Percentiles rank a stretch among this genome's conserved stretches.
phyloP scores from a whole-genome alignment of 2,797 vertebrate genomes.

The Lycodopsis pacificus region DNA sequence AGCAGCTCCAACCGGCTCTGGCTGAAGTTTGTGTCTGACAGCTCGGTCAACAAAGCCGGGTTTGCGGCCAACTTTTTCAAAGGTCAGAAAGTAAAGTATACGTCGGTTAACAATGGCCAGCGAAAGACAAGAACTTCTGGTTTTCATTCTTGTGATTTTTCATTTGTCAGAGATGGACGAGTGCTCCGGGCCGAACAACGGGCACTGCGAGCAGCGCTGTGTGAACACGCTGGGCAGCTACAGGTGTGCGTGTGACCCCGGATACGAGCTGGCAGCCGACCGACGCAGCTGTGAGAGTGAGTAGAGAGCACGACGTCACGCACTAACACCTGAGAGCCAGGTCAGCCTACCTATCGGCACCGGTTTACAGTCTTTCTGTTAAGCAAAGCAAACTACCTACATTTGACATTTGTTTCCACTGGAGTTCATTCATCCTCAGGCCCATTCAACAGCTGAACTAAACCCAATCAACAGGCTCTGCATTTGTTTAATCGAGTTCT shows the following conservation, averaged over 20 bases:
- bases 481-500: background rate
- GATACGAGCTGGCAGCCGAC: slow-evolving; percentile 93
- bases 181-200: slow-evolving; percentile 91
- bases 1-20: slow-evolving; percentile 94
- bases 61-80: slow-evolving; percentile 96
- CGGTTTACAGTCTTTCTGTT: background rate
- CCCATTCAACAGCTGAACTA: background rate
- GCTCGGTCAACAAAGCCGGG: slow-evolving; percentile 96
- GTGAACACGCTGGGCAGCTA: slow-evolving; percentile 97
- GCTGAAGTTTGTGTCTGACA: slow-evolving; percentile 96
- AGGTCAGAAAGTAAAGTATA: slow-evolving; percentile 78
- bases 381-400: background rate
- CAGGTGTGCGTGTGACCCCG: slow-evolving; percentile 95
- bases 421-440: background rate
- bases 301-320: slow-evolving; percentile 42
- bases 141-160: background rate
- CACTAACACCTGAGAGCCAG: background rate
- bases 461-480: background rate
- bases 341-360: background rate
- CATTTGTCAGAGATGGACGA: slow-evolving; percentile 91
- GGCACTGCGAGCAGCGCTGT: slow-evolving; percentile 94
- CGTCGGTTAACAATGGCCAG: background rate
- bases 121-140: background rate
- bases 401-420: background rate
- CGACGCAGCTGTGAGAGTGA: slow-evolving; percentile 94